phyloP scores from a whole-genome alignment of 2,888 invertebrate species.

The Gandaritis pyraliata region DNA sequence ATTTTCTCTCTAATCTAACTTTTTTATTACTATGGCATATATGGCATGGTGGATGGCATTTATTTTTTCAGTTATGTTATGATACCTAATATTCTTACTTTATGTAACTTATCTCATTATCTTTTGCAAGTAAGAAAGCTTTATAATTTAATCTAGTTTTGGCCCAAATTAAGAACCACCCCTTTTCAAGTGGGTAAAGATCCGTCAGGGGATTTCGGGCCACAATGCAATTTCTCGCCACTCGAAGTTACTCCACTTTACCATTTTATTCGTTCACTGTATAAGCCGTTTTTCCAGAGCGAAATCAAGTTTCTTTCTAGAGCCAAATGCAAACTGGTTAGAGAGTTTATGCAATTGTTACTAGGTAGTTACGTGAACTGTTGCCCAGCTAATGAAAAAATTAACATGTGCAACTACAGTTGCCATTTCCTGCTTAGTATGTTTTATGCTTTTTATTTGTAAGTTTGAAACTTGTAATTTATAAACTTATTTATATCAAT shows the following conservation, averaged over 20 bases:
- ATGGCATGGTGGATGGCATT: too few species aligned
- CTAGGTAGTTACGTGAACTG: conserved; percentile 9
- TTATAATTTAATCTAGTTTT: too few species aligned
- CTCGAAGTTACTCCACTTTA: conserved; percentile 26
- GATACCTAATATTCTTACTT: too few species aligned
- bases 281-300: conserved; percentile 26
- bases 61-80: too few species aligned
- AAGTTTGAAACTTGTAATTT: too few species aligned
- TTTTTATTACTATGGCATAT: too few species aligned
- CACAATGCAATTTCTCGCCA: conserved; percentile 34
- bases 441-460: not conserved
- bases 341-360: conserved; percentile 18
- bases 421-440: not conserved
- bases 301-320: conserved; percentile 20
- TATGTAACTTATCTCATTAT: too few species aligned
- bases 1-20: not conserved
- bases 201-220: conserved; percentile 17
- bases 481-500: too few species aligned
- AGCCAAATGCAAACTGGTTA: conserved; percentile 12
- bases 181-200: conserved; percentile 4
- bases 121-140: too few species aligned
- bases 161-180: not conserved
- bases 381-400: conserved; percentile 18
- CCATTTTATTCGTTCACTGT: conserved; percentile 29
- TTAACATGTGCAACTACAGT: conserved; percentile 3